Base-by-base conservation (phyloP, 2,888 invertebrate genomes). In the Drosophila prolongata region DNA sequence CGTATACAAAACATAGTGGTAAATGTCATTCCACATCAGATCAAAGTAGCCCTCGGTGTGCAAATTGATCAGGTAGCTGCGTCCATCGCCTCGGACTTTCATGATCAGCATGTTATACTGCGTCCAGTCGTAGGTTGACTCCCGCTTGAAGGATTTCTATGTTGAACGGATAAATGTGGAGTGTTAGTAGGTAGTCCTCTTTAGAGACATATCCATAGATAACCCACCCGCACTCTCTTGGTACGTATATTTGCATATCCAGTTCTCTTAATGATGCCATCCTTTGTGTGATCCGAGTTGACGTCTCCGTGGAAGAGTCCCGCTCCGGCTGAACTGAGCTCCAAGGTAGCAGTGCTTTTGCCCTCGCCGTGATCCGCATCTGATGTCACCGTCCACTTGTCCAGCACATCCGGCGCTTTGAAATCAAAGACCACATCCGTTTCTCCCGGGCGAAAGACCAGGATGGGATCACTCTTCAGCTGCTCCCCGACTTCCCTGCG, bases 11-110 rank as follows among this genome's bases (percentile, higher is more conserved):
- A 96, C 95, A 92, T 96, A 99, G 86, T 96, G 95, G 91, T 96
- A 98, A 14, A 96, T 94, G 92, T 98, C 98, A 91, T 97, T 95
- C 97, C 97, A 98, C n/a, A 94, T 94, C 34, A 98, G 92, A 91
- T 99, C 99, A 87, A 94, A 96, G 79, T 94, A 94, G 2, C 96
- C 96, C 83, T 95, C 95, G 0, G 95, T 94, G 52, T 95, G 94
- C 56, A 99, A 92, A 91, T 97, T 97, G 34, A 99, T 91, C 79
- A 96, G 93, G 92, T 99, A 99, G 1, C 95, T 95, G 61, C 99
- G 94, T 3, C 99, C 99, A 93, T 99, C 99, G 0, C 99, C 99
- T 76, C 99, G 94, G 1, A 98, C 93, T 92, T 96, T 95, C 87
- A 99, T 90, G 1, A 97, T 94, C 13, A 92, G 88, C 58, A 94